Evolutionary conservation across 2,888 invertebrate species (phyloP), one percentile per base, ranked within the genome.

Genomic region (Limnephilus auricula): DNA sequence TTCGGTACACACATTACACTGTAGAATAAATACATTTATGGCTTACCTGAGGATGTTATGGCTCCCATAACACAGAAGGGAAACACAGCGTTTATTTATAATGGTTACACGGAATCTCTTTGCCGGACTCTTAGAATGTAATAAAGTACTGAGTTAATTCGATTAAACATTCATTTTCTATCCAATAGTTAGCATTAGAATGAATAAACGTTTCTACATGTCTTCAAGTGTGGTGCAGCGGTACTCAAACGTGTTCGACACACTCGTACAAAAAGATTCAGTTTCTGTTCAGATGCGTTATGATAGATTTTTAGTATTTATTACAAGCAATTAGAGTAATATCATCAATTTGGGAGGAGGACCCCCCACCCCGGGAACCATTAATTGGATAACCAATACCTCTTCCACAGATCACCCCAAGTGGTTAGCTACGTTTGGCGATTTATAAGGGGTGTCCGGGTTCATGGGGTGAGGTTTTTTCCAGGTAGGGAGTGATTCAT

Each of bases 61-160:
- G 31, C 89, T 79, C 40, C 89, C 40, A 89, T 79, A 40, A 89
- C 89, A 89, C 18, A 15, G 79, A 18, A 40, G 18, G 30, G 79
- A 89, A 79, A 89, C 79, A 89, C 37, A 79, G 32, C 78, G 30
- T 80, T 79, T 32, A 82, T 90, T 32, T 79, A 86, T 45, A 65
- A 50, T 50, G 87, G 80, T 87, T 40, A 88, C 87, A 82, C 88
- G 50, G 84, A 25, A 79, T 79, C 32, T 15, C 86, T 86, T 83
- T 32, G 50, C 89, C 79, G 65, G 30, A 34, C n/a, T 89, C n/a
- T 89, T 40, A 91, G 45, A 84, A 32, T 15, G 79, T 65, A 30
- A 89, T 80, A 91, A 89, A 91, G 80, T 83, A 91, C 86, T 9
- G 40, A 89, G 79, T 40, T 84, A 84, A 89, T 84, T 79, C 84